Conservation (phyloP, 2,113 vertebrate species). For the Pipa parva region DNA sequence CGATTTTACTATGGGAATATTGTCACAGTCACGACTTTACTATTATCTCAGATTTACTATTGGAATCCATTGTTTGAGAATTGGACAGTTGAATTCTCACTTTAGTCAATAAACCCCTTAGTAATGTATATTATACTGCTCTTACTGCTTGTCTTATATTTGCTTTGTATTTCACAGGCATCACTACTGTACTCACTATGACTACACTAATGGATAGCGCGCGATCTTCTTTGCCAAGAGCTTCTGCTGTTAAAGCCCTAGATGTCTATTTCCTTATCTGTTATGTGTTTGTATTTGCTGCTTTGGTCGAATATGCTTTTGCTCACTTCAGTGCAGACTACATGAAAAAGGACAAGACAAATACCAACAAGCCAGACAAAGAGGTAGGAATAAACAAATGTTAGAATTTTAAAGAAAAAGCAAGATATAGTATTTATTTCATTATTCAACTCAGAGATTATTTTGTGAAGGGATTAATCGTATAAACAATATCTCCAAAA, state of each 20-base stretch:
- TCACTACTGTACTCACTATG: constrained; percentile 97
- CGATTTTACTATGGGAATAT: no score
- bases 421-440: not conserved
- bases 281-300: constrained; percentile 94
- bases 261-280: constrained; percentile 99
- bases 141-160: no score
- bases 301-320: constrained; percentile 92
- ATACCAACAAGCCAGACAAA: constrained; percentile 66
- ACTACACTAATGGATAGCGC: constrained; percentile 96
- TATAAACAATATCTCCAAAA: no score
- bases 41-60: no score
- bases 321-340: constrained; percentile 96
- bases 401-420: not conserved
- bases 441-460: no score
- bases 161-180: constrained; percentile 76
- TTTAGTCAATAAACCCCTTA: no score
- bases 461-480: no score
- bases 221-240: constrained; percentile 86
- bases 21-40: no score
- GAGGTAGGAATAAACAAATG: constrained; percentile 69
- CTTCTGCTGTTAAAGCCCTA: constrained; percentile 90
- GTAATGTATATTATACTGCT: no score
- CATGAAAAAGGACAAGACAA: constrained; percentile 87
- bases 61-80: no score
- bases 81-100: no score